Base-by-base conservation (phyloP, 2,797 vertebrate species). In the Tapera naevia region DNA sequence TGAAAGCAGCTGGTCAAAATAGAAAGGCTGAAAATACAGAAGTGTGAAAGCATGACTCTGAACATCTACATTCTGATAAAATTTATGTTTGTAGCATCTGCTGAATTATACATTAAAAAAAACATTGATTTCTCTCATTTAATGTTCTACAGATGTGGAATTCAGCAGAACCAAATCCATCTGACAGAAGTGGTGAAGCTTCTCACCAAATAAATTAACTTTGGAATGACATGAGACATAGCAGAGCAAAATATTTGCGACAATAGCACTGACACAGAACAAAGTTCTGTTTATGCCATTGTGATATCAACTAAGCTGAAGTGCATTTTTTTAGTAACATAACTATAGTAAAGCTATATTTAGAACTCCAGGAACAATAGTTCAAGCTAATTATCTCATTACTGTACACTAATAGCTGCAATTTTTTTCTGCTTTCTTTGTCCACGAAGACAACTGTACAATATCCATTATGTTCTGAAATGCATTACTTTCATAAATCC, bases 161-260 rank as follows among this genome's bases (percentile, higher is more conserved):
- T 85, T 88, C 56, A 33, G 50, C 28, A 89, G 46, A 86, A 91
- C 3, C 5, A 81, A 93, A 86, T 54, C 79, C 57, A 73, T 56
- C 57, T 4, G 7, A 86, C 69, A 91, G 76, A 94, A 88, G 89
- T 6, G 11, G 30, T 80, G 28, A 88, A 10, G 27, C 33, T 80
- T 82, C 35, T 37, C 33, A 62, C 10, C 8, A 48, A 79, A 60
- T 43, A 83, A 92, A 91, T 81, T 9, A 41, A 60, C 24, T 69
- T 54, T 41, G 22, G 56, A 75, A 79, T 45, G 43, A 41, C 13
- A 54, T 11, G 43, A 83, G 50, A 73, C 18, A 60, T 9, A 78
- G 41, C 39, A 86, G 69, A 89, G 43, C 22, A 88, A 94, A 94
- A 79, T 87, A 87, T 45, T 87, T 82, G 66, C 35, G 89, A 89